Conservation (phyloP, 2,113 vertebrate species). For the Grammomys surdaster region DNA sequence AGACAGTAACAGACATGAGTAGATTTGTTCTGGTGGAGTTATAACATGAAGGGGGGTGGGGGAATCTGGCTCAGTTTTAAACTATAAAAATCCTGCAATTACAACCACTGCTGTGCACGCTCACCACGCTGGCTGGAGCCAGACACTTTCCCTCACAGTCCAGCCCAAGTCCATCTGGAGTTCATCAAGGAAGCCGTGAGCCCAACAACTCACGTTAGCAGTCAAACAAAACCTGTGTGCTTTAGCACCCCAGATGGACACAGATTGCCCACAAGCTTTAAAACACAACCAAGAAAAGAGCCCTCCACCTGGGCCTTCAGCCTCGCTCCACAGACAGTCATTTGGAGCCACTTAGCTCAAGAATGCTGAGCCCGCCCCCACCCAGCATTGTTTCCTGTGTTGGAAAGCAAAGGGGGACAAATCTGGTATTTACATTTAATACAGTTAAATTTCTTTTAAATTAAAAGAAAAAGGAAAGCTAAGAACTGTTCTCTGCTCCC, state of each 20-base stretch:
- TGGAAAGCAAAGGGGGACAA: background rate
- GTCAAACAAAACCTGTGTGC: slow-evolving; percentile 82
- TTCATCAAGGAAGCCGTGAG: slow-evolving; percentile 92
- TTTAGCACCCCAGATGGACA: slow-evolving; percentile 84
- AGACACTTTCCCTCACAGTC: slow-evolving; percentile 91
- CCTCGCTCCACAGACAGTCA: slow-evolving; percentile 49
- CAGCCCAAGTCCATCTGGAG: slow-evolving; percentile 94
- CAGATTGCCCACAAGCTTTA: slow-evolving; percentile 80
- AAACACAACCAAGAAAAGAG: slow-evolving; percentile 71
- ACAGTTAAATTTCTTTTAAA: slow-evolving; percentile 63
- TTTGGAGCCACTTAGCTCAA: slow-evolving; percentile 55
- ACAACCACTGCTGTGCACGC: slow-evolving; percentile 92
- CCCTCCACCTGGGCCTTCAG: slow-evolving; percentile 70
- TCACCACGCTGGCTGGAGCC: slow-evolving; percentile 92
- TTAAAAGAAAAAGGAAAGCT: slow-evolving; percentile 18
- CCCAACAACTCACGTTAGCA: slow-evolving; percentile 85
- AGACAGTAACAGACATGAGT: slow-evolving; percentile 88
- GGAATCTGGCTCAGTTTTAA: slow-evolving; percentile 86
- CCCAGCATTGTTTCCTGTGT: slow-evolving; percentile 25
- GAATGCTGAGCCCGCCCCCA: background rate
- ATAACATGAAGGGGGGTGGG: slow-evolving; percentile 84
- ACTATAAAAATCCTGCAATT: slow-evolving; percentile 93
- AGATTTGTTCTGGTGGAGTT: slow-evolving; percentile 90
- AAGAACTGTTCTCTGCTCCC: background rate
- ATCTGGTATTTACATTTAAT: slow-evolving; percentile 49